These are phyloP conservation scores for Pantherophis guttatus DNA, from an alignment of 2,113 vertebrate genomes.

Conservation along the genomic window DNA sequence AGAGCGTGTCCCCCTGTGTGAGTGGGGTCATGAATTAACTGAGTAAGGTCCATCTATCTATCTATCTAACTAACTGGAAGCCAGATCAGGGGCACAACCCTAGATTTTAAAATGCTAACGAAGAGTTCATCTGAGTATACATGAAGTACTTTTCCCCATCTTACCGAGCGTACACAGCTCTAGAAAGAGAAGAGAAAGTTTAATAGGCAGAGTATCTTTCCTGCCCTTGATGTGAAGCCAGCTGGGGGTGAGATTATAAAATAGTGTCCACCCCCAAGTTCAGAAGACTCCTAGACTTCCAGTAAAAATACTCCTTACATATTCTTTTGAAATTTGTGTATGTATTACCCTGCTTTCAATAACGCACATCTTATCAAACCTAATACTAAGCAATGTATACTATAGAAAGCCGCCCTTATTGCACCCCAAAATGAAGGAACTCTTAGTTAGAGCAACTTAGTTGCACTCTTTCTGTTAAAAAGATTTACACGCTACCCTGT, in stretches of 20 bases:
- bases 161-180: neutral
- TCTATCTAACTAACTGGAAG: neutral
- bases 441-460: neutral
- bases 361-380: neutral
- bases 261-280: too few species aligned
- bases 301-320: neutral
- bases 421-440: neutral
- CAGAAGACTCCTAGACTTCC: neutral
- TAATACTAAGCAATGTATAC: neutral
- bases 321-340: neutral
- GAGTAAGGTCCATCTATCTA: too few species aligned
- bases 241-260: neutral
- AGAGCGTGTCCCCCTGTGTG: too few species aligned
- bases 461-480: neutral
- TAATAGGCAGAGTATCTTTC: neutral
- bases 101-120: neutral
- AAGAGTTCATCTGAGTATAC: neutral
- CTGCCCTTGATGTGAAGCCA: neutral
- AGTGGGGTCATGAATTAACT: too few species aligned
- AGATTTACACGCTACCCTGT: neutral
- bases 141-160: neutral
- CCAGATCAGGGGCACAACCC: neutral
- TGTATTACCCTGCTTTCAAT: neutral
- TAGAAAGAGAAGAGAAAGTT: neutral
- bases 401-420: neutral